Base-by-base conservation (phyloP, 2,113 vertebrate genomes). In the Elephas maximus region DNA sequence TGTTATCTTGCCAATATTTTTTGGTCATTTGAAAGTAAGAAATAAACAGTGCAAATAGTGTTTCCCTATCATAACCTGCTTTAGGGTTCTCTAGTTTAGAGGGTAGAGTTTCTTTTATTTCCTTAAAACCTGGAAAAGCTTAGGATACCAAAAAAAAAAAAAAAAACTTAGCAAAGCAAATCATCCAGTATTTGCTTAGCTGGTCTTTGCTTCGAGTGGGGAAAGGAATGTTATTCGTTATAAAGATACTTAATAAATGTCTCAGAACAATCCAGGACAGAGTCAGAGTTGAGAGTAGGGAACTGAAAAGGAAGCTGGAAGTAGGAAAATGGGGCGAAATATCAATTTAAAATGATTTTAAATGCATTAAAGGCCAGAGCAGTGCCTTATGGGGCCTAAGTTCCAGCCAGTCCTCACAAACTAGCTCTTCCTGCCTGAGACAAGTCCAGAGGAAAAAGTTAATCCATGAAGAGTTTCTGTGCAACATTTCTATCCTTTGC, bases 401-500 rank as follows among this genome's bases (percentile, higher is more conserved):
- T 94, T 95, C 92, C 53, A 92, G 62, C 23, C 89, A 48, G 51
- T 44, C 76, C 65, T 88, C 41, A 51, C 71, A 93, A 93, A 76
- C 76, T 45, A 63, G 67, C 90, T 91, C 96, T 94, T n/a, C 74
- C 45, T n/a, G 78, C 33, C 33, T 98, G 91, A 91, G 48, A 86
- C 89, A 92, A 87, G 71, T 45, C 85, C 91, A 78, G 91, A 93
- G 37, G 88, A 97, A 63, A 86, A 88, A 62, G 67, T 20, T 91
- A 96, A 97, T 98, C 97, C 96, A 97, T 96, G 89, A 98, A 95
- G 92, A 17, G 33, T 87, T 91, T 96, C 93, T 33, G 57, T 96
- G 98, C n/a, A 73, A 44, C 37, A 65, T 33, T 57, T 57, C 53
- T 87, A 76, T 33, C 6, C 8, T 23, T 12, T 51, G 6, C 53